A percentile compares a stretch with the other conserved stretches of the same genome.
Evolutionary conservation across 2,113 vertebrate genomes (phyloP).

Genomic region (Microcebus ravelobensis): DNA sequence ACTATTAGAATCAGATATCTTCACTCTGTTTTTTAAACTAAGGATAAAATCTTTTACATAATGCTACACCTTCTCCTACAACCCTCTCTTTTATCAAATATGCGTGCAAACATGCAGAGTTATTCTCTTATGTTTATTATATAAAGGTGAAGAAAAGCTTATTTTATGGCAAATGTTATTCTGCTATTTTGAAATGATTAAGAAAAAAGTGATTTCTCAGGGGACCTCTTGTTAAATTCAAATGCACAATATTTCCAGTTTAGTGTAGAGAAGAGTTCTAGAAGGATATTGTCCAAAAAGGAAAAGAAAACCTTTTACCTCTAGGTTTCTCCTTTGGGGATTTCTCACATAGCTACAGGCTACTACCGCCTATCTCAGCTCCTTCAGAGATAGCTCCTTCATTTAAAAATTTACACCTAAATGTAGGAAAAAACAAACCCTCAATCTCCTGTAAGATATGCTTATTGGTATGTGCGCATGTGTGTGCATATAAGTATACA

Average conservation of each 20-base stretch:
- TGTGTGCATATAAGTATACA: not conserved
- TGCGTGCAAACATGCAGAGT: not conserved
- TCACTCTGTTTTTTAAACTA: not conserved
- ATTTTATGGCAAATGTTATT: not conserved
- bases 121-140: not conserved
- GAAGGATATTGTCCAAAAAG: not conserved
- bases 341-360: not conserved
- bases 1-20: not conserved
- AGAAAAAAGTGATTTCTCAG: not conserved
- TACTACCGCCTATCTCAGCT: not conserved
- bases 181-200: not conserved
- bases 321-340: not conserved
- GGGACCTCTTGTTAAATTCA: not conserved
- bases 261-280: not conserved
- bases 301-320: not conserved
- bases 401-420: not conserved
- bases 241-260: not conserved
- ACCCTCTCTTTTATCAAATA: not conserved
- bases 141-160: not conserved
- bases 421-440: not conserved
- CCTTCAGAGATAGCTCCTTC: not conserved
- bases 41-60: not conserved
- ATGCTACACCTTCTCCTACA: not conserved
- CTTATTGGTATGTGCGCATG: not conserved
- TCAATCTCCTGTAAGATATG: not conserved